Evolutionary conservation across 2,113 vertebrate species (phyloP).

Genomic region (Calonectris borealis): DNA sequence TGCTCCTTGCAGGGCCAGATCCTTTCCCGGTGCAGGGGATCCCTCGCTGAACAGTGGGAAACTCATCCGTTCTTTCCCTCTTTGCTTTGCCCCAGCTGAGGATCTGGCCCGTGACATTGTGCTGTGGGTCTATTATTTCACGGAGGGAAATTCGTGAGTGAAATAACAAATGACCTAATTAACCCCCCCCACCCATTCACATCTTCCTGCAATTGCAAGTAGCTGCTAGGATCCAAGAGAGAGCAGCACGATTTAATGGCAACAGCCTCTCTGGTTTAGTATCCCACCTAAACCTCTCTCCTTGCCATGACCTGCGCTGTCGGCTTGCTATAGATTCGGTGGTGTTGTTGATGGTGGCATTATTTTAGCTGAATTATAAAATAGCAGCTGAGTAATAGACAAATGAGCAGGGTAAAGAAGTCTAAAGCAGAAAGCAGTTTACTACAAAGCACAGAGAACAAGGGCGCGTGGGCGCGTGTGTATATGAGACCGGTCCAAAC

Average conservation of each 20-base stretch:
- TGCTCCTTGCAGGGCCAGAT: neutral
- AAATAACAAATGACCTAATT: conserved; percentile 15
- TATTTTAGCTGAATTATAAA: neutral
- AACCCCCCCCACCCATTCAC: neutral
- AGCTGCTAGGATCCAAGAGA: neutral
- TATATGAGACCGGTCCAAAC: neutral
- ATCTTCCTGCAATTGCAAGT: neutral
- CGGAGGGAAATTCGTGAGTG: neutral
- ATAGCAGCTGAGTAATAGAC: neutral
- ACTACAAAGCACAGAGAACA: neutral
- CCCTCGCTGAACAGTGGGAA: neutral
- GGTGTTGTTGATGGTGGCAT: neutral
- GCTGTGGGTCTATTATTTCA: neutral
- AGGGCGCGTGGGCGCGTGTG: rapidly evolving
- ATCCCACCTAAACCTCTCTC: neutral
- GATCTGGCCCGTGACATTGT: neutral
- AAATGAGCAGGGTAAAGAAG: neutral
- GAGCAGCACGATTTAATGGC: neutral
- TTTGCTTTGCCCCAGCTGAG: neutral
- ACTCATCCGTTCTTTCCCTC: neutral
- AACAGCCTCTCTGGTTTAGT: neutral
- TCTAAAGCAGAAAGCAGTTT: neutral
- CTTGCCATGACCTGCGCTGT: neutral
- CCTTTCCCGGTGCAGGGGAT: neutral
- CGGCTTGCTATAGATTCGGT: neutral